Conservation (phyloP, 2,113 vertebrate species). For the Falcunculus frontatus region DNA sequence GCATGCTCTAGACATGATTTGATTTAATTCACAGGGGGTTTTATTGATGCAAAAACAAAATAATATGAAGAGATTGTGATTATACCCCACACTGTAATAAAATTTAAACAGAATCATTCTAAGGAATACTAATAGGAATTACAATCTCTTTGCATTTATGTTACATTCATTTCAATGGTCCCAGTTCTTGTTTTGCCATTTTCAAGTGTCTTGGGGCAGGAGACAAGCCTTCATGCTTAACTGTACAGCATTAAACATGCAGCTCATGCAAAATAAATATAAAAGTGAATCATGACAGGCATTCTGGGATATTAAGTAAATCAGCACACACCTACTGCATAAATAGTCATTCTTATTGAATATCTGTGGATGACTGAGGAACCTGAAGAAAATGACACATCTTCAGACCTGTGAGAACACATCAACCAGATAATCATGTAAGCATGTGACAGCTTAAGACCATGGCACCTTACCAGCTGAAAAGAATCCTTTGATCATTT, state of each 20-base stretch:
- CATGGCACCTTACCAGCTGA: background rate
- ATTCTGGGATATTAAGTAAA: background rate
- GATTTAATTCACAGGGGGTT: background rate
- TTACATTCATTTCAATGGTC: background rate
- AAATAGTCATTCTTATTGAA: background rate
- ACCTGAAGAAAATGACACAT: background rate
- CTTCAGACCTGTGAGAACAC: background rate
- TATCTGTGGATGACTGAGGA: background rate
- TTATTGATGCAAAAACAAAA: background rate
- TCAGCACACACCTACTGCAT: background rate
- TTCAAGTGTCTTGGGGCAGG: background rate
- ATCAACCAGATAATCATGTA: background rate
- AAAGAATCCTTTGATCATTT: background rate
- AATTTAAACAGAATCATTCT: background rate
- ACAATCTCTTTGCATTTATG: background rate
- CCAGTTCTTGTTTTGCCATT: background rate
- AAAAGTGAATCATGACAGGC: background rate
- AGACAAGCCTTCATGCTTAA: background rate
- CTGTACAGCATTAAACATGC: background rate
- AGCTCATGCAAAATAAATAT: slow-evolving; percentile 14
- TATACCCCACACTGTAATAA: background rate
- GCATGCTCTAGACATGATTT: background rate
- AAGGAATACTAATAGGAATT: background rate
- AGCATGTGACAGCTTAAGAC: background rate
- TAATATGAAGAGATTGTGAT: background rate